These are phyloP conservation scores for Danaus plexippus DNA, from an alignment of 1,140 invertebrate species.

Conservation along the genomic window DNA sequence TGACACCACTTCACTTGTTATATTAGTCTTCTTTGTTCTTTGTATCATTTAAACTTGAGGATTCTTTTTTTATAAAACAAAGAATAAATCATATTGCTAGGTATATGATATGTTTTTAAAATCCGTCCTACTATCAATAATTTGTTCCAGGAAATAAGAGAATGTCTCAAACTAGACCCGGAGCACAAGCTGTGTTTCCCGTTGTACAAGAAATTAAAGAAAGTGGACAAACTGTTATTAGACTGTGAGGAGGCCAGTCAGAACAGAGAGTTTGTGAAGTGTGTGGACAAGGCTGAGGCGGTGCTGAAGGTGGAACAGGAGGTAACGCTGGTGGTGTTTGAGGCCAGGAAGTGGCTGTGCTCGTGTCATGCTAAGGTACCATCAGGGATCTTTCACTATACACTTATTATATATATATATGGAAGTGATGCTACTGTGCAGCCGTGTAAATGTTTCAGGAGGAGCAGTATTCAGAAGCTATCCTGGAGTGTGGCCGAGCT, in stretches of 20 bases:
- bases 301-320: slow-evolving; percentile 80
- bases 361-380: slow-evolving; percentile 78
- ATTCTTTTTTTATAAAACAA: no score
- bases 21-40: background rate
- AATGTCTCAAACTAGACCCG: slow-evolving; percentile 97
- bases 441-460: slow-evolving; percentile 45
- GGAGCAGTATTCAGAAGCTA: slow-evolving; percentile 76
- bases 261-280: slow-evolving; percentile 80
- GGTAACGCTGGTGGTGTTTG: slow-evolving; percentile 80
- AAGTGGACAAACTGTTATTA: slow-evolving; percentile 89
- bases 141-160: slow-evolving; percentile 85
- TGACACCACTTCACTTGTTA: no score
- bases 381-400: no score
- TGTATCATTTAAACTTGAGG: no score
- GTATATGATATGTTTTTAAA: no score
- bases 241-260: slow-evolving; percentile 81
- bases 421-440: no score
- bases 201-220: slow-evolving; percentile 98
- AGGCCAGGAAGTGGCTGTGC: slow-evolving; percentile 83
- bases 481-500: slow-evolving; percentile 86
- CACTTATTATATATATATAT: no score
- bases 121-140: background rate
- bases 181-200: slow-evolving; percentile 96
- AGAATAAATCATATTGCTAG: no score
- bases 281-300: slow-evolving; percentile 81